Evolutionary conservation across 1,140 invertebrate genomes (phyloP), one percentile per base, ranked within the genome.

Genomic region (Drosophila nigromelanica): DNA sequence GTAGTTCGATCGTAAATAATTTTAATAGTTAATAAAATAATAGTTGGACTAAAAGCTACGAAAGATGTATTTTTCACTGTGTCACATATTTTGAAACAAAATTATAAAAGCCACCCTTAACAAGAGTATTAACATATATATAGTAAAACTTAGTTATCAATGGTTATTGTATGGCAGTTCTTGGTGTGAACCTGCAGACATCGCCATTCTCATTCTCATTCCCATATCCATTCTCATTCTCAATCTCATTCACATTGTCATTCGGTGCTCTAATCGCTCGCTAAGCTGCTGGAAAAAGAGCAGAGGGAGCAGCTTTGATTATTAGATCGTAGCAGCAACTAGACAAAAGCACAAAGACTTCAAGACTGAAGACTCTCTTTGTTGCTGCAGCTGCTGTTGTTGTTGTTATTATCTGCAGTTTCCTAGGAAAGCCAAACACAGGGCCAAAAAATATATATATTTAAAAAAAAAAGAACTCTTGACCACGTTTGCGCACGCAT

Each of bases 401-500:
- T 40, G 33, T 40, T 39, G 11, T 30, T 71, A 66, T 61, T 86
- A 79, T 78, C 63, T 66, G 60, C 67, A 33, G 35, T 82, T 86
- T 86, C 78, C 78, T 67, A 82, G 82, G 71, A 69, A 86, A 82
- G 56, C 59, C 62, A 60, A 60, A 35, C 60, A 35, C 73, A 63
- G 73, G 71, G 54, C 61, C 52, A 43, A 58, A 51, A 70, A 30
- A 33, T 27, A 27, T 27, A 27, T 27, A 27, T 27, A 27, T 6
- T 68, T 71, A 54, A 48, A 7, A 27, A 48, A 21, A 24, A 24
- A 50, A 11, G 15, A 40, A 55, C 68, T 81, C 62, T 74, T 82
- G 78, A 63, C 82, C 81, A 78, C 82, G 82, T 89, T 89, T 82
- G 72, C 67, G 39, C 73, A 76, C 78, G 83, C 83, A 86, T 86